Evolutionary conservation across 2,888 invertebrate genomes (phyloP).

Genomic region (Mythimna albipuncta): DNA sequence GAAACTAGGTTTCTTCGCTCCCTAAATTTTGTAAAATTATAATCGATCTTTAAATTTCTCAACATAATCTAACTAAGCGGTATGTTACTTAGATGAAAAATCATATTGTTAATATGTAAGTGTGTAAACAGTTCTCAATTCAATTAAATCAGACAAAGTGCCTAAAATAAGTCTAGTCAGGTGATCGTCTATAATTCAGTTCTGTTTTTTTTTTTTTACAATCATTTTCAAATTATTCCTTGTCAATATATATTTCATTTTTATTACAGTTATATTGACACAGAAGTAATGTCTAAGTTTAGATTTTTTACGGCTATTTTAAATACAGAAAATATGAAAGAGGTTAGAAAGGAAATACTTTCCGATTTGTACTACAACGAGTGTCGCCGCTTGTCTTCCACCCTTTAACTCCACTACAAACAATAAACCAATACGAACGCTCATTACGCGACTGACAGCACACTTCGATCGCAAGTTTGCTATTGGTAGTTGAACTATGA

Average conservation of each 20-base stretch:
- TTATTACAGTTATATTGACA: neutral
- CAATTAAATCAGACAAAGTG: conserved; percentile 39
- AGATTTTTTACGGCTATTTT: neutral
- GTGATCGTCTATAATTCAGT: conserved; percentile 10
- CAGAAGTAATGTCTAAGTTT: neutral
- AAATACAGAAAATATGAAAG: too few relatives aligned
- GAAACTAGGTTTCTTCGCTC: neutral
- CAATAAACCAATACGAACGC: too few relatives aligned
- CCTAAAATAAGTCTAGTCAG: conserved; percentile 52
- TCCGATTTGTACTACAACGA: too few relatives aligned
- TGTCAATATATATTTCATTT: neutral
- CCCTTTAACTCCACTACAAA: too few relatives aligned
- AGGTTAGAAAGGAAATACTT: too few relatives aligned
- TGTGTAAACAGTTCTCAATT: neutral
- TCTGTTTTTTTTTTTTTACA: conserved; percentile 1
- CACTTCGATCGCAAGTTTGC: too few relatives aligned
- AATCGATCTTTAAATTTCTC: neutral
- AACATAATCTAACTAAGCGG: conserved; percentile 15
- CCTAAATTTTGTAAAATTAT: neutral
- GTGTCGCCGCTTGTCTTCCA: too few relatives aligned
- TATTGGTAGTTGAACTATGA: too few relatives aligned
- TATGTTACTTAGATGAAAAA: conserved; percentile 24
- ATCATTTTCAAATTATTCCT: too few relatives aligned
- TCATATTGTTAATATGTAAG: neutral
- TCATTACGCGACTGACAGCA: too few relatives aligned